A percentile compares a stretch with the other conserved stretches of the same genome.
Conservation (phyloP, 2,113 vertebrate genomes). For the Dolichallabes microphthalmus region DNA sequence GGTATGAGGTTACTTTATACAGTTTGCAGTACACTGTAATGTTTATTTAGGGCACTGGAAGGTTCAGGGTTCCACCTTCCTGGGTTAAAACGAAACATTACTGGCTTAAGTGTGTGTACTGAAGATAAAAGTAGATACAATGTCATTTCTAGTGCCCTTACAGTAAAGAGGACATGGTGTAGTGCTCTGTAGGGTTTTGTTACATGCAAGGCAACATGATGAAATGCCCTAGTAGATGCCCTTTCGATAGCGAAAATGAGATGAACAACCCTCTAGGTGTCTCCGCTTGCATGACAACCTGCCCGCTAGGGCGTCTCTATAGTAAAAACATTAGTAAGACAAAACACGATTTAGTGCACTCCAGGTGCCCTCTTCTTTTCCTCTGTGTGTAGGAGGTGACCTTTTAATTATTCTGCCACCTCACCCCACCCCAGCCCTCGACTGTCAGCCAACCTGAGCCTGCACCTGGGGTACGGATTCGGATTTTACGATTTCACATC, state of each 20-base stretch:
- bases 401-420: background rate
- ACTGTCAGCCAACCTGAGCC: background rate
- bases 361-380: background rate
- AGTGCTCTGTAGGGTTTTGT: background rate
- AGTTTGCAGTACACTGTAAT: background rate
- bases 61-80: background rate
- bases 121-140: background rate
- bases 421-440: background rate
- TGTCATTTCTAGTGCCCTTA: background rate
- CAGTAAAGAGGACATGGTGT: background rate
- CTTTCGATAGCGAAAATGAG: background rate
- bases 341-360: background rate
- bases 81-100: background rate
- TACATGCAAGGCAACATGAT: background rate
- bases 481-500: background rate
- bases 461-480: background rate
- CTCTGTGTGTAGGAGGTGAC: background rate
- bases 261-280: background rate
- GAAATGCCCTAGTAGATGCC: background rate
- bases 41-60: background rate
- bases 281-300: background rate
- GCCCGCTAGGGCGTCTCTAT: background rate
- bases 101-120: background rate
- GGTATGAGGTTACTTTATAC: background rate
- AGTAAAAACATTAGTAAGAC: background rate